Conservation (phyloP, 2,888 invertebrate species). For the Stenoptilia bipunctidactyla region DNA sequence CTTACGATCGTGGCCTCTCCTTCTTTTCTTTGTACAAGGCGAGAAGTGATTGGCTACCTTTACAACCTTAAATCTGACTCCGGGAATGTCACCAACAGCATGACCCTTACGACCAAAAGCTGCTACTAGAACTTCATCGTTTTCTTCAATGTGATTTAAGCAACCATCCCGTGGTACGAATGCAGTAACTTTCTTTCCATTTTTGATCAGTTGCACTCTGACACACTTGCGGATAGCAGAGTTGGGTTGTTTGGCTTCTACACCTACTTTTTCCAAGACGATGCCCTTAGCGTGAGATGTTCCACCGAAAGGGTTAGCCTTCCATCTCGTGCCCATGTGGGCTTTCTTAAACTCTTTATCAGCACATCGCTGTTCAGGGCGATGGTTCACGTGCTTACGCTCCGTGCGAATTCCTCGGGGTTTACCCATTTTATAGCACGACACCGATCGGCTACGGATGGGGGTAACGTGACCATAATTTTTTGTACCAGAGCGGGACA, state of each 20-base stretch:
- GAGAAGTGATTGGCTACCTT: conserved; percentile 99
- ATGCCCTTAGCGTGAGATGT: conserved; percentile 99
- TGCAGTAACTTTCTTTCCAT: conserved; percentile 99
- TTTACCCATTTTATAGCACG: conserved; percentile 78
- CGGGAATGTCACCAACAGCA: conserved; percentile 99
- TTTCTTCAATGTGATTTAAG: conserved; percentile 99
- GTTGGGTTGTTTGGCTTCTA: conserved; percentile 99
- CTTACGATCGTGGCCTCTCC: conserved; percentile 98
- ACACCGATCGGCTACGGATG: conserved; percentile 70
- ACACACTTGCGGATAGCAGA: conserved; percentile 99
- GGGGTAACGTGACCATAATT: too few relatives aligned
- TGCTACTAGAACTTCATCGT: conserved; percentile 99
- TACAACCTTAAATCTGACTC: conserved; percentile 94
- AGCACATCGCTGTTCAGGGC: conserved; percentile 98
- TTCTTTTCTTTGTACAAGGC: conserved; percentile 99
- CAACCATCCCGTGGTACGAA: conserved; percentile 99
- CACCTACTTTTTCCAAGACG: conserved; percentile 99
- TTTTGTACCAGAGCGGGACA: too few relatives aligned
- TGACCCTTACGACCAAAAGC: conserved; percentile 99
- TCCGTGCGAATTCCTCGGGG: conserved; percentile 99
- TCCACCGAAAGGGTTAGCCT: conserved; percentile 99
- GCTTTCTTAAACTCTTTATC: conserved; percentile 99
- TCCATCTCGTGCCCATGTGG: conserved; percentile 99
- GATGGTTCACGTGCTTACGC: conserved; percentile 97
- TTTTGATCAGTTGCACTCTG: conserved; percentile 98